These are phyloP conservation scores for Phalacrocorax pelagicus DNA, from an alignment of 2,113 vertebrate genomes.

Conservation along the genomic window DNA sequence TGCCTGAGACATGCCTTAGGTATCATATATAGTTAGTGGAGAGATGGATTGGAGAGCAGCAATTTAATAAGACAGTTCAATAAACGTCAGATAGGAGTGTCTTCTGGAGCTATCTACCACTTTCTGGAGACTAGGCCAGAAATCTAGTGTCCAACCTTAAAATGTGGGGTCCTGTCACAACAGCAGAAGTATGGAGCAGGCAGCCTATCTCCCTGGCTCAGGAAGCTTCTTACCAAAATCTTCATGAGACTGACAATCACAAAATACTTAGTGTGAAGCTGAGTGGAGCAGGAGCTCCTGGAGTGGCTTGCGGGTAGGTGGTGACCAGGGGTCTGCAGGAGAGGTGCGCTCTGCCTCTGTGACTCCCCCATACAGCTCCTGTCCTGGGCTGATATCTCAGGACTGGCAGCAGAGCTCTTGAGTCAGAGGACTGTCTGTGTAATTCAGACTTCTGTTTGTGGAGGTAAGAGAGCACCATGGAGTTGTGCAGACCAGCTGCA, in stretches of 20 bases:
- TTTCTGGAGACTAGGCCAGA: not conserved
- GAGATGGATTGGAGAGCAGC: not conserved
- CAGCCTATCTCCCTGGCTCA: not conserved
- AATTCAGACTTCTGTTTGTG: not conserved
- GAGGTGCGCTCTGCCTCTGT: not conserved
- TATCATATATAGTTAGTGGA: not conserved
- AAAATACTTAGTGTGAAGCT: not conserved
- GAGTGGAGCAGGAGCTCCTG: not conserved
- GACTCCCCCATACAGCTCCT: not conserved
- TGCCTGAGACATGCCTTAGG: not conserved
- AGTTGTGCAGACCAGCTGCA: not conserved
- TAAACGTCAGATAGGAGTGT: not conserved
- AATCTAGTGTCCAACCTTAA: not conserved
- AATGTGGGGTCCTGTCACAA: not conserved
- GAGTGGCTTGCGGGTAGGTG: not conserved
- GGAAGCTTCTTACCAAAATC: not conserved
- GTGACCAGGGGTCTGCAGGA: not conserved
- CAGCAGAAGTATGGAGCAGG: not conserved
- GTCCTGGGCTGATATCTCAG: not conserved
- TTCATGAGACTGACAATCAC: not conserved
- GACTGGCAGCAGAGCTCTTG: not conserved
- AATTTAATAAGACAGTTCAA: not conserved
- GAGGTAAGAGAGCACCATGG: not conserved
- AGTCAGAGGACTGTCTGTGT: not conserved
- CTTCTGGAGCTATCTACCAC: not conserved